These are phyloP conservation scores for Prionchulus punctatus DNA, from an alignment of 2,888 invertebrate species.

Conservation along the genomic window DNA sequence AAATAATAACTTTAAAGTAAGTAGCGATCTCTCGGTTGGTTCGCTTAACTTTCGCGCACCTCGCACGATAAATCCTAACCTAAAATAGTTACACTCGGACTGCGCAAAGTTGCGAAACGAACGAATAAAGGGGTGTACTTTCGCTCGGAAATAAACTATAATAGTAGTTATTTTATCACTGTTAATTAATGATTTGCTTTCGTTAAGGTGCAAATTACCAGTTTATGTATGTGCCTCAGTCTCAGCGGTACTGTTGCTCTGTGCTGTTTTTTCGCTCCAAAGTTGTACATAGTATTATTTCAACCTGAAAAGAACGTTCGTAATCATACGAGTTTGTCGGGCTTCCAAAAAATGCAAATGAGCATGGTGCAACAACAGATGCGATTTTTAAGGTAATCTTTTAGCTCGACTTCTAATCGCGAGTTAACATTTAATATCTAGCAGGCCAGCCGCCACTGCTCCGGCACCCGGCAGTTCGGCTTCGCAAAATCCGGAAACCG, in stretches of 20 bases:
- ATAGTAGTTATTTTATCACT: too few relatives aligned
- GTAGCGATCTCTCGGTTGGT: slow-evolving; percentile 14
- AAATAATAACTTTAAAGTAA: slow-evolving; percentile 38
- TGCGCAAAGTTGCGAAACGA: too few relatives aligned
- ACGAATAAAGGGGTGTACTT: too few relatives aligned
- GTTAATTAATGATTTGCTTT: too few relatives aligned
- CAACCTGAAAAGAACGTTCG: slow-evolving; percentile 63
- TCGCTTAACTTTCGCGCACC: background rate
- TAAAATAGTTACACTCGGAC: too few relatives aligned
- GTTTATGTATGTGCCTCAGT: slow-evolving; percentile 58
- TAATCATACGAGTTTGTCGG: background rate
- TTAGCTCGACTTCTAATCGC: too few relatives aligned
- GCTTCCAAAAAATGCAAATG: slow-evolving; percentile 14
- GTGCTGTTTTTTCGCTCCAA: slow-evolving; percentile 56
- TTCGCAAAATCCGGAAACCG: too few relatives aligned
- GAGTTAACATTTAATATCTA: too few relatives aligned
- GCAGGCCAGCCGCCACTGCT: too few relatives aligned
- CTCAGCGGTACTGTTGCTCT: slow-evolving; percentile 58
- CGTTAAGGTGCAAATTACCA: slow-evolving; percentile 57
- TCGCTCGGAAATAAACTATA: too few relatives aligned
- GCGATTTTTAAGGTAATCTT: slow-evolving; percentile 31
- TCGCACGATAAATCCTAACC: background rate
- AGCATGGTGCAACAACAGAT: slow-evolving; percentile 28
- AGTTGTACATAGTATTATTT: slow-evolving; percentile 57
- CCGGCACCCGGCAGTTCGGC: too few relatives aligned